A percentile compares a stretch with the other conserved stretches of the same genome.
Evolutionary conservation across 2,797 vertebrate species (phyloP).

Genomic region (Neostethus bicornis): DNA sequence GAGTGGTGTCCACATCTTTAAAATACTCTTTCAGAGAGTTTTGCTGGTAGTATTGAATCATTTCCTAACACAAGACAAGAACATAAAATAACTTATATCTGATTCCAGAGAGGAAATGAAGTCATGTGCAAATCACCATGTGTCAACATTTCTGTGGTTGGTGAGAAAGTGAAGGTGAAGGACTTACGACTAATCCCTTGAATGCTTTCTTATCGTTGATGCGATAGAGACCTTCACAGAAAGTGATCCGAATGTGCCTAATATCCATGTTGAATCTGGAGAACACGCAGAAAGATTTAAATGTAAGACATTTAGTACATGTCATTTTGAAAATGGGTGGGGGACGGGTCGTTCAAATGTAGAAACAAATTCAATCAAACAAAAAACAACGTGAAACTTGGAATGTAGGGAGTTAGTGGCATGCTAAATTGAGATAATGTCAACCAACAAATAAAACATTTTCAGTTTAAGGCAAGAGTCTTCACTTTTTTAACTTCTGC

Average conservation of each 20-base stretch:
- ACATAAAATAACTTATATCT: not conserved
- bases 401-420: not conserved
- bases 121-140: not conserved
- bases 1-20: constrained; percentile 86
- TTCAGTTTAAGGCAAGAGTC: not conserved
- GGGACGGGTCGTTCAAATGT: too few species aligned
- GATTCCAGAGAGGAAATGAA: constrained; percentile 6
- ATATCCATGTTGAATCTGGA: constrained; percentile 88
- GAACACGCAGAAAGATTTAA: constrained; percentile 1
- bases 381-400: not conserved
- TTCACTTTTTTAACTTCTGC: constrained; percentile 19
- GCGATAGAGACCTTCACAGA: constrained; percentile 84
- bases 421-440: not conserved
- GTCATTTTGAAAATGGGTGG: too few species aligned
- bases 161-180: not conserved
- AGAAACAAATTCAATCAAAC: too few species aligned
- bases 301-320: not conserved
- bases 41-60: constrained; percentile 89
- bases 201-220: constrained; percentile 95
- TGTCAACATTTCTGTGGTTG: not conserved
- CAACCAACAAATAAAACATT: not conserved
- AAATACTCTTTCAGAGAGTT: constrained; percentile 92
- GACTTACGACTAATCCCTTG: constrained; percentile 85
- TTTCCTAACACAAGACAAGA: constrained; percentile 74
- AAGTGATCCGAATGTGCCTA: constrained; percentile 92